Evolutionary conservation across 2,888 invertebrate genomes (phyloP), one percentile per base, ranked within the genome.

Genomic region (Chironomus tentans): DNA sequence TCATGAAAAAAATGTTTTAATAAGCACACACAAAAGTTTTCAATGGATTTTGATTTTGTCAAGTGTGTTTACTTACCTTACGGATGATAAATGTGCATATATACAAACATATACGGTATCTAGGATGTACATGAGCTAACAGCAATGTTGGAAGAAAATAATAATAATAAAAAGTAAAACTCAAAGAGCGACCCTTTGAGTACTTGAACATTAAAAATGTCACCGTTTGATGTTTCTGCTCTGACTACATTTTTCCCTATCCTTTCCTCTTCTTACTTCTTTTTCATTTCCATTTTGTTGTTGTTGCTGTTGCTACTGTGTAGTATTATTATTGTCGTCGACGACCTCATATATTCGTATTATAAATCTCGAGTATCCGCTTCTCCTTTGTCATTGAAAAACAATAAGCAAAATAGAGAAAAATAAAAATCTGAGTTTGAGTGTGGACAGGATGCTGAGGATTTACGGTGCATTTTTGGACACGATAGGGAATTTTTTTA

Each of bases 221-320:
- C 70, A 70, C 21, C 48, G 71, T 71, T 71, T 71, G 71, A 71
- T 71, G 70, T 70, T 46, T 13, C 10, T n/a, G n/a, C n/a, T 38
- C 4, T 38, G 38, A 38, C 38, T 38, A 38, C 38, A 38, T 56
- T 56, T 18, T 56, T 18, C 18, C 56, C 6, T 18, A 56, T 18
- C 18, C 56, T 15, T 56, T 56, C 15, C n/a, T n/a, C 18, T 15
- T 4, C 56, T 56, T 6, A 15, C 56, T 56, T n/a, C 18, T 18
- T 18, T n/a, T n/a, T 56, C 56, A 18, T 4, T 18, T 56, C 56
- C 56, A 56, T 38, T 38, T 38, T 38, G 38, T 38, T 38, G 38
- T 38, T 38, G 38, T 10, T 38, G 38, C 38, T 38, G 10, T 10
- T 38, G 4, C 38, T 38, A 38, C 28, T 28, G 28, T 38, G 10